Conservation (phyloP, 1,140 invertebrate species). For the Argopecten irradians region DNA sequence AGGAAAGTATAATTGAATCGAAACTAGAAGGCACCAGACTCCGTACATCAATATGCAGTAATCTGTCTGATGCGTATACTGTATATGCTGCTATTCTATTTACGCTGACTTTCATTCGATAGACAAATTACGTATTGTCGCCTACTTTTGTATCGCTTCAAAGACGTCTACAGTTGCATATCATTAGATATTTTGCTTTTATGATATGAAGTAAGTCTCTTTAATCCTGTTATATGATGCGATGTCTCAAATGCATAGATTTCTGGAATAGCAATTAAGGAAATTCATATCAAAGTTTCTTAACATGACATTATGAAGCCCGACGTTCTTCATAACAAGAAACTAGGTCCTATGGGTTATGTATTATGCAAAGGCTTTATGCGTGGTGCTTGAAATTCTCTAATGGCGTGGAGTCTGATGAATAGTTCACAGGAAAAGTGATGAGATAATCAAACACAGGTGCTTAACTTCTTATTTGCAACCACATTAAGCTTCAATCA, state of each 20-base stretch:
- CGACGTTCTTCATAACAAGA: neutral
- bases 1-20: neutral
- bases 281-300: neutral
- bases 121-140: neutral
- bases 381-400: neutral
- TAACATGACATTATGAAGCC: neutral
- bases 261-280: neutral
- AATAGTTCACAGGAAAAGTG: neutral
- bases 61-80: neutral
- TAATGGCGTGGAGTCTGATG: neutral
- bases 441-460: neutral
- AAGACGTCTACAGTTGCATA: neutral
- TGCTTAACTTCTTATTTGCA: neutral
- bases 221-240: neutral
- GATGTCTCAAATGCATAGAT: neutral
- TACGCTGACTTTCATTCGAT: too few relatives aligned
- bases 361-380: neutral
- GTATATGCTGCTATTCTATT: neutral
- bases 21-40: neutral
- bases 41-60: neutral
- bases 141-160: neutral
- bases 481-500: neutral
- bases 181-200: neutral
- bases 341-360: neutral
- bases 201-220: neutral